Base-by-base conservation (phyloP, 2,797 vertebrate genomes). In the Okamejei kenojei region DNA sequence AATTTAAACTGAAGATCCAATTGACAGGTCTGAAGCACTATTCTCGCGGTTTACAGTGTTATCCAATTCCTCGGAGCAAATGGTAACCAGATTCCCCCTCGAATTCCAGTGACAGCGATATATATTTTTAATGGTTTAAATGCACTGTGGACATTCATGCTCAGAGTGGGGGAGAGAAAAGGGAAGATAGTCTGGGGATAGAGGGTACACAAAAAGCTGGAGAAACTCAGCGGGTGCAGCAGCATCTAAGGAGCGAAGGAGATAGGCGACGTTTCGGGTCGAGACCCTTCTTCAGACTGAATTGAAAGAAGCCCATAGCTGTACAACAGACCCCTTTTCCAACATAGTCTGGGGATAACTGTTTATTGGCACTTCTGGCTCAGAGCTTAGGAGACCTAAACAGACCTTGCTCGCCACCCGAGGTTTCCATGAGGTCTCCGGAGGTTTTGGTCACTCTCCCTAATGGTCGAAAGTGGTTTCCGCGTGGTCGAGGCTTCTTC, bases 1-100 rank as follows among this genome's bases (percentile, higher is more conserved):
- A 68, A 88, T 88, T 88, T 88, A 68, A 88, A 88, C 61, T 68
- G 61, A 65, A 63, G 84, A 68, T 88, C 68, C 84, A 61, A 88
- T 32, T 88, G 84, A 23, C 61, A 88, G 19, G 17, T 19, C 84
- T 68, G 7, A 35, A 88, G 61, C 84, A 19, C 19, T 19, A 88
- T 88, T 88, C 84, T 65, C 63, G 35, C 21, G n/a, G 63, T 68
- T 88, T 65, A 68, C 32, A 19, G 68, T 21, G 84, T 63, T 23
- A 88, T 68, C n/a, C 32, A 19, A 68, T 68, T 63, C 15, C n/a
- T 2, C 61, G 8, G 63, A 88, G 7, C 35, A 88, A 88, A 88
- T 68, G 65, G 84, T n/a, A 35, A 88, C 61, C 84, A 68, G 61
- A 88, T 88, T 68, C 61, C 19, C 29, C 65, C 84, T 65, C 61